These are phyloP conservation scores for Philhelius pedissequus DNA, from an alignment of 2,888 invertebrate genomes.

Conservation along the genomic window DNA sequence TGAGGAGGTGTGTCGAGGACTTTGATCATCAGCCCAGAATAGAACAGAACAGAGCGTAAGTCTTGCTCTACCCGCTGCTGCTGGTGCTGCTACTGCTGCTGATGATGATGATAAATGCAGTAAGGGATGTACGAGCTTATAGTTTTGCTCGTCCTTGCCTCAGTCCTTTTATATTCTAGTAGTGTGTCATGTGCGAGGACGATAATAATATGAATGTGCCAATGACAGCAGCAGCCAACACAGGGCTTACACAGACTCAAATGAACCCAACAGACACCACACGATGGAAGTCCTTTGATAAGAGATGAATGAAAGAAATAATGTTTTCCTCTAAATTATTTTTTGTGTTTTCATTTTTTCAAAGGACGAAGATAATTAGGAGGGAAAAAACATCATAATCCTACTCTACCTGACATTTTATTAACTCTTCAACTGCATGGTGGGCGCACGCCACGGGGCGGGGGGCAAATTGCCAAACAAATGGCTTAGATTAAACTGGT, in stretches of 20 bases:
- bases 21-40: constrained; percentile 44
- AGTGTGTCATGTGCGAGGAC: constrained; percentile 27
- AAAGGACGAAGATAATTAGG: constrained; percentile 23
- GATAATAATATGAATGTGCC: constrained; percentile 41
- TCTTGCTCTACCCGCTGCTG: background rate
- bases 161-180: constrained; percentile 39
- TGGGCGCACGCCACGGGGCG: too few relatives aligned
- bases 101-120: background rate
- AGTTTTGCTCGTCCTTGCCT: constrained; percentile 46
- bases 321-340: constrained; percentile 52
- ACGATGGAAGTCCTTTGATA: constrained; percentile 48
- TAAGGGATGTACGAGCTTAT: constrained; percentile 14
- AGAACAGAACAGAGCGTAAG: constrained; percentile 9
- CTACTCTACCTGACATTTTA: background rate
- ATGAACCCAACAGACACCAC: background rate
- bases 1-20: constrained; percentile 45
- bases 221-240: constrained; percentile 24
- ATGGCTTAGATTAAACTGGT: background rate
- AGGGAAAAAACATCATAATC: constrained; percentile 1
- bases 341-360: background rate
- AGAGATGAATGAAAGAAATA: constrained; percentile 33
- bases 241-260: constrained; percentile 14
- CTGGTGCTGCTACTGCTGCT: background rate
- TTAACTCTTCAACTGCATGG: constrained; percentile 7
- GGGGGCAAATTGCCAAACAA: constrained; percentile 29